phyloP scores from a whole-genome alignment of 2,888 invertebrate genomes.

The Bombylius major region DNA sequence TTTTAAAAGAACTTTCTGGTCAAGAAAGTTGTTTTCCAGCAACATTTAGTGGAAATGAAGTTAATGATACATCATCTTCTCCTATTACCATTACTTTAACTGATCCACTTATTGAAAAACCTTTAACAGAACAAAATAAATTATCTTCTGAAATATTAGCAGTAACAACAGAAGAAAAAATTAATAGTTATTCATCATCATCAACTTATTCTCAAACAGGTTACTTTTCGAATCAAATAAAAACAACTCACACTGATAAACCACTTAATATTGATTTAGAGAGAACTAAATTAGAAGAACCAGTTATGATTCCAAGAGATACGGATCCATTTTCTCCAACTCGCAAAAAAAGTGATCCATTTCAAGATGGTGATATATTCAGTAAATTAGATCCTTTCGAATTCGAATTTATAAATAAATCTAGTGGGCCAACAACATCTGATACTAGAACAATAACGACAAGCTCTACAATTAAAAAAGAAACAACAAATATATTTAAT shows the following conservation, averaged over 20 bases:
- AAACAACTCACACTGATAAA: constrained; percentile 8
- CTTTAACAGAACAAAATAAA: background rate
- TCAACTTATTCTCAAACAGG: constrained; percentile 13
- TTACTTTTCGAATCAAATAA: constrained; percentile 12
- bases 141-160: background rate
- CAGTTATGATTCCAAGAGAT: constrained; percentile 34
- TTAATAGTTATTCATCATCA: constrained; percentile 1
- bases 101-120: background rate
- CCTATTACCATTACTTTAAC: background rate
- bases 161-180: background rate
- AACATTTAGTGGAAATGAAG: constrained; percentile 7
- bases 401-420: constrained; percentile 17
- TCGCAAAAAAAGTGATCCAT: constrained; percentile 48
- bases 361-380: constrained; percentile 43
- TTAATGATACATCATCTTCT: background rate
- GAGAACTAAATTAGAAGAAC: constrained; percentile 27
- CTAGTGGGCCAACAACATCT: constrained; percentile 13
- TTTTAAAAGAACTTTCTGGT: constrained; percentile 64
- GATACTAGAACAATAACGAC: constrained; percentile 24
- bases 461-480: constrained; percentile 28
- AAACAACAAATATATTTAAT: constrained; percentile 40
- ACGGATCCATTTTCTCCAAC: constrained; percentile 37
- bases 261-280: constrained; percentile 22
- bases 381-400: constrained; percentile 36
- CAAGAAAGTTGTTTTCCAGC: constrained; percentile 16